These are phyloP conservation scores for Anguilla rostrata DNA, from an alignment of 2,113 vertebrate genomes.

Conservation along the genomic window DNA sequence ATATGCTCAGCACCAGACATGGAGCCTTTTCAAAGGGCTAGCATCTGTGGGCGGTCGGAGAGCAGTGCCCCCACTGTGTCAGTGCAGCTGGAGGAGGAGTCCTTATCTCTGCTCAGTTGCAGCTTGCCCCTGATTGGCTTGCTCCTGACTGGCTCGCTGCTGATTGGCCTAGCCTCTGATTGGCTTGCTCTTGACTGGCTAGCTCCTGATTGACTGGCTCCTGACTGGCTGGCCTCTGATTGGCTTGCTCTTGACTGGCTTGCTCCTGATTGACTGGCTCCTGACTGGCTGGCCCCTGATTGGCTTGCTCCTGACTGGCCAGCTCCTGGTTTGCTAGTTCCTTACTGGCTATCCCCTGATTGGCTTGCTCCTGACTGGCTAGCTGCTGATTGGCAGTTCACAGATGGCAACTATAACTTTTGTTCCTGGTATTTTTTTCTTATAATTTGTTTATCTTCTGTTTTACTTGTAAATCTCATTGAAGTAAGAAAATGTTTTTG, in stretches of 20 bases:
- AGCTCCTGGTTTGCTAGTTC: not conserved
- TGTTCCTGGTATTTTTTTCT: not conserved
- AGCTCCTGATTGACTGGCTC: not conserved
- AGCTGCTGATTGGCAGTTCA: not conserved
- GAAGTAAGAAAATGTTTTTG: too few relatives aligned
- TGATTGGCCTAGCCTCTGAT: too few relatives aligned
- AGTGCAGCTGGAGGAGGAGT: not conserved
- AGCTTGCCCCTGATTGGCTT: not conserved
- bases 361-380: not conserved
- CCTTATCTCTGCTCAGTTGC: not conserved
- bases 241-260: not conserved
- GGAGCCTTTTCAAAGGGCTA: not conserved
- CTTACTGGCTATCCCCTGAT: too few relatives aligned
- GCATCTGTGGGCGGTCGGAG: not conserved
- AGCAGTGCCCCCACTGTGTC: not conserved
- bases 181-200: not conserved
- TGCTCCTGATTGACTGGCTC: not conserved
- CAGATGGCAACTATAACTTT: not conserved
- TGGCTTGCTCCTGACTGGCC: not conserved
- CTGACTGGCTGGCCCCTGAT: not conserved
- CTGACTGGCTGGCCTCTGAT: not conserved
- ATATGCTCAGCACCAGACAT: not conserved
- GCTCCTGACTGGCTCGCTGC: not conserved
- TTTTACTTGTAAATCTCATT: too few relatives aligned
- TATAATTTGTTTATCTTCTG: too few relatives aligned